A percentile compares a stretch with the other conserved stretches of the same genome.
phyloP scores from a whole-genome alignment of 1,140 invertebrate genomes.

The Drosophila tsacasi region DNA sequence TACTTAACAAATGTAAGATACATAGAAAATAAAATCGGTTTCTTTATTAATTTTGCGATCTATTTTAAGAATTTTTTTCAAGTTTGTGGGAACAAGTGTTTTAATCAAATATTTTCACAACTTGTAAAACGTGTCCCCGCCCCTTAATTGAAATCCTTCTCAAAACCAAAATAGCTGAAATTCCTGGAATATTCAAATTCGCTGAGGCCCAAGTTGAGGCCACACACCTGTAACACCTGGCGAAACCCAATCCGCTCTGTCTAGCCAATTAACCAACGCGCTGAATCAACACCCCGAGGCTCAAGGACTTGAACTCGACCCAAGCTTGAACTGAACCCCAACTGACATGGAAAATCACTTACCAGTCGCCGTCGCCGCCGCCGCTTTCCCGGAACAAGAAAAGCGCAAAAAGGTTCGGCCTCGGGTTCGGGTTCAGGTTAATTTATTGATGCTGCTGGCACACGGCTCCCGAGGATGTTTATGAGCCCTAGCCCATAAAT shows the following conservation, averaged over 20 bases:
- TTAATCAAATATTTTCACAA: neutral
- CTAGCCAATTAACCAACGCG: slow-evolving; percentile 19
- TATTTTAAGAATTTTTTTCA: too few relatives aligned
- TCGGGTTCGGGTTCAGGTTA: slow-evolving; percentile 37
- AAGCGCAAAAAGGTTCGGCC: slow-evolving; percentile 13
- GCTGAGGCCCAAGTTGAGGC: neutral
- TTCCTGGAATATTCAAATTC: slow-evolving; percentile 13
- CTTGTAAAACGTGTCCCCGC: neutral
- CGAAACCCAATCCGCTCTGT: neutral
- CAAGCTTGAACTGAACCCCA: slow-evolving; percentile 17
- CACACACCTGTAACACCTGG: slow-evolving; percentile 11
- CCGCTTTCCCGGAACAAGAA: slow-evolving; percentile 20
- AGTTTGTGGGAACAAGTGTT: neutral
- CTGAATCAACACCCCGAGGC: slow-evolving; percentile 10
- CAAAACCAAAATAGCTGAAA: neutral
- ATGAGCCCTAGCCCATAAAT: slow-evolving; percentile 67
- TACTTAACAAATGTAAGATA: too few relatives aligned
- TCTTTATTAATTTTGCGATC: too few relatives aligned
- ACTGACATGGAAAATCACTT: slow-evolving; percentile 73
- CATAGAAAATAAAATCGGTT: too few relatives aligned
- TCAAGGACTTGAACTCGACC: slow-evolving; percentile 1
- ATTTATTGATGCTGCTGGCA: slow-evolving; percentile 60
- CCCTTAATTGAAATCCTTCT: neutral
- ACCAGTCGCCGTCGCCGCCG: slow-evolving; percentile 23
- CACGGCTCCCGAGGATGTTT: slow-evolving; percentile 46